Conservation (phyloP, 2,888 invertebrate genomes). For the Beris chalybata region DNA sequence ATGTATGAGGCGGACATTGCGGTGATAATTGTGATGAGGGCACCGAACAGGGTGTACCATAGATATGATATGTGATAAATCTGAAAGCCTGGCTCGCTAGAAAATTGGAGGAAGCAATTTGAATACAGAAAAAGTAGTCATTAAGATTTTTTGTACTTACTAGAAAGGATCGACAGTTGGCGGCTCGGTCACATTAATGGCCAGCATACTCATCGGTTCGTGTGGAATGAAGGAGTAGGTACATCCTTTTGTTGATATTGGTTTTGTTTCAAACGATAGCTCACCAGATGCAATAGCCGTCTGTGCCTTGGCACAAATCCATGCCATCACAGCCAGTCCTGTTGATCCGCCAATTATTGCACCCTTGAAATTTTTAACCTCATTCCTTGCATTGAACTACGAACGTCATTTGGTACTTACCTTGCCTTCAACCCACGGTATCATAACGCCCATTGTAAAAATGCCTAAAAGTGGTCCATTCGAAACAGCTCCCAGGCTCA, state of each 20-base stretch:
- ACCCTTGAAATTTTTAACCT: conserved; percentile 47
- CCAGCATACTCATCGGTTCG: conserved; percentile 48
- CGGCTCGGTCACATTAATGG: conserved; percentile 44
- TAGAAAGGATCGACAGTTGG: conserved; percentile 26
- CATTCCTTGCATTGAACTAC: background rate
- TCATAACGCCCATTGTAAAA: conserved; percentile 68
- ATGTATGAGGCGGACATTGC: conserved; percentile 60
- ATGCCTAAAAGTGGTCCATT: conserved; percentile 70
- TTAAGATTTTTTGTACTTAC: conserved; percentile 17
- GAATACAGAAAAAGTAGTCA: conserved; percentile 42
- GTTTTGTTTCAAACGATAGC: conserved; percentile 57
- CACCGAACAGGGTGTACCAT: conserved; percentile 72
- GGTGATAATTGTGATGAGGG: conserved; percentile 61
- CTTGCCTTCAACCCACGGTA: conserved; percentile 67
- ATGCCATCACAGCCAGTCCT: conserved; percentile 59
- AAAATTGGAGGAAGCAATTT: conserved; percentile 2
- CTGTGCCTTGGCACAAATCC: conserved; percentile 61
- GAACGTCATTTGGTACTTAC: conserved; percentile 48
- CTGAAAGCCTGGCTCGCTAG: conserved; percentile 47
- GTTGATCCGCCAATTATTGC: conserved; percentile 60
- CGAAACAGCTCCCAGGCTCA: conserved; percentile 66
- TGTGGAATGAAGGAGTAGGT: conserved; percentile 58
- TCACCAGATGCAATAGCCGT: conserved; percentile 59
- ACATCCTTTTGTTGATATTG: conserved; percentile 59
- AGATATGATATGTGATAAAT: conserved; percentile 75